Evolutionary conservation across 1,140 invertebrate genomes (phyloP), one percentile per base, ranked within the genome.

Genomic region (Dreissena rostriformis): DNA sequence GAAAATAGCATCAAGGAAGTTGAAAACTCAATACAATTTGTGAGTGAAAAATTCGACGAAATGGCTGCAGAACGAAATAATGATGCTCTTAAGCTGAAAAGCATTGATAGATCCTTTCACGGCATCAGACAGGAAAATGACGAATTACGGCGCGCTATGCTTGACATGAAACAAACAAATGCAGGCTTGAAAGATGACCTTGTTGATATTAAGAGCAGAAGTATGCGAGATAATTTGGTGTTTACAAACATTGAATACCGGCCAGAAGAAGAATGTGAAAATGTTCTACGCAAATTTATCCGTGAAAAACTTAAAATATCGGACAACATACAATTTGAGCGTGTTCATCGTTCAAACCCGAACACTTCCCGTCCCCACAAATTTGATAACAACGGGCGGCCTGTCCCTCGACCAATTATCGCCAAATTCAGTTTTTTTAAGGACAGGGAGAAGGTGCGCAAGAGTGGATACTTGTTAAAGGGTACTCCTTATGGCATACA

Each of bases 361-460:
- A 57, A 57, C 53, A 12, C 53, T 19, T 57, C 53, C 53, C 53
- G 53, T 14, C 53, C 53, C 12, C 12, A 14, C 53, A 12, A 19
- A n/a, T n/a, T n/a, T n/a, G n/a, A n/a, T n/a, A n/a, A n/a, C 19
- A 57, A 57, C 19, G 53, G 53, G 53, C 53, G 15, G 22, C 70
- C 14, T 39, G 12, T 39, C 14, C 65, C 65, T 12, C 12, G 65
- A 22, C 65, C 65, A 14, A 72, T 72, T 15, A 29, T 72, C 17
- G 70, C 70, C 8, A 72, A 72, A 49, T 72, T 72, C 22, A 29
- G n/a, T 72, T 72, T 39, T 14, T 72, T 67, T 39, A 72, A 72
- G 29, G 29, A 72, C 24, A 72, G 70, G 22, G 70, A 72, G 29
- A 24, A 14, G 8, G 70, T 72, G n/a, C 22, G 65, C 19, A 19